phyloP scores from a whole-genome alignment of 2,113 vertebrate species.

The Muntiacus reevesi region DNA sequence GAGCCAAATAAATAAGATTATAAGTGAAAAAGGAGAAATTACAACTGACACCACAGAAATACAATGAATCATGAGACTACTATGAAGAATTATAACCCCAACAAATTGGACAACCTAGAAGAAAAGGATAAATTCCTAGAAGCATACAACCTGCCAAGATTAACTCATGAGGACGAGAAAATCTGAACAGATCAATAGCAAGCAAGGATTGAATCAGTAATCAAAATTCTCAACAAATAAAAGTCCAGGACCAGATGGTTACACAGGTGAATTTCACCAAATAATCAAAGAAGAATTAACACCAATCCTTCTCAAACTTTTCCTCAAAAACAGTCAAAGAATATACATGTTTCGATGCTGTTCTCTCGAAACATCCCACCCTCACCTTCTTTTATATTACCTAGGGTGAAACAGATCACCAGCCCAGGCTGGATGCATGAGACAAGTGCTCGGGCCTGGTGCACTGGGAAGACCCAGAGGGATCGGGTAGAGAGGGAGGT shows the following conservation, averaged over 20 bases:
- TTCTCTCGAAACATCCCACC: no score
- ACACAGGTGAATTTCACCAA: neutral
- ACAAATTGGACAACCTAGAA: neutral
- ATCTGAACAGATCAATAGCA: neutral
- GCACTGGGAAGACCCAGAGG: no score
- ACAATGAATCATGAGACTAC: neutral
- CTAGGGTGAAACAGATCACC: no score
- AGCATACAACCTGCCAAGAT: neutral
- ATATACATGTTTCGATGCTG: no score
- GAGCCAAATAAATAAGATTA: neutral
- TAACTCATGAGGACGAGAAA: neutral
- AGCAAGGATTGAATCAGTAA: neutral
- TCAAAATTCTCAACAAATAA: neutral
- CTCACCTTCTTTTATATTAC: no score
- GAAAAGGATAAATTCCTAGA: neutral
- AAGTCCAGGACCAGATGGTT: neutral
- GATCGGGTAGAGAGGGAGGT: no score
- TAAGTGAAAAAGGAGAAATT: neutral
- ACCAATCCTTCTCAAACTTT: neutral
- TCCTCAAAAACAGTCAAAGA: neutral
- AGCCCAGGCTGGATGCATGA: no score
- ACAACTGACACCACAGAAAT: neutral
- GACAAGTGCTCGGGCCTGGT: no score
- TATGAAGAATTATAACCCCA: neutral
- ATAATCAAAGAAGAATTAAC: neutral